phyloP scores from a whole-genome alignment of 2,888 invertebrate genomes.

The Diplolepis rosae region DNA sequence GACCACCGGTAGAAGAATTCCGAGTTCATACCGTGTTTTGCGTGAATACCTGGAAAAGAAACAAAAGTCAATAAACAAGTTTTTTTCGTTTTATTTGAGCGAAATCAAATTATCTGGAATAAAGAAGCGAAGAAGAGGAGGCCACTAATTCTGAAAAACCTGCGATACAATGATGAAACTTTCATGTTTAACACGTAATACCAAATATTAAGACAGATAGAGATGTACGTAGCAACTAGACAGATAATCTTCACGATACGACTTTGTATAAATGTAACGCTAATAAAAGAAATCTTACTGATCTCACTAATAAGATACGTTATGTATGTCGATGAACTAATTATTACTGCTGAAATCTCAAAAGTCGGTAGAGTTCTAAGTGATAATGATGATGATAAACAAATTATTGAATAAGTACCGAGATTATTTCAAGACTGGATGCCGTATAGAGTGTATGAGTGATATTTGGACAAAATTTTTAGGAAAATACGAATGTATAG shows the following conservation, averaged over 20 bases:
- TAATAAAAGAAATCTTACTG: constrained; percentile 68
- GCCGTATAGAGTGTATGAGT: constrained; percentile 61
- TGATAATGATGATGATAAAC: constrained; percentile 34
- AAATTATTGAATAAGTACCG: constrained; percentile 50
- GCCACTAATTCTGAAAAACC: constrained; percentile 31
- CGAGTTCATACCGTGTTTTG: constrained; percentile 57
- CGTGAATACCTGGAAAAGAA: constrained; percentile 66
- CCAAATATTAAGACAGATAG: constrained; percentile 71
- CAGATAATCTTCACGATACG: constrained; percentile 62
- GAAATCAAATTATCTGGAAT: constrained; percentile 72
- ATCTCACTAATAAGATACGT: constrained; percentile 64
- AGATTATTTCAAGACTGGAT: constrained; percentile 62
- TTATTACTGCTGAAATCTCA: constrained; percentile 50
- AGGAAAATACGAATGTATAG: constrained; percentile 64
- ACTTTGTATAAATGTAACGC: constrained; percentile 71
- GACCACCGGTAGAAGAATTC: constrained; percentile 52
- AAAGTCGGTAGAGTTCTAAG: constrained; percentile 48
- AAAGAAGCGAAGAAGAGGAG: constrained; percentile 57
- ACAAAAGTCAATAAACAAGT: constrained; percentile 70
- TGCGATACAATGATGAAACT: constrained; percentile 40
- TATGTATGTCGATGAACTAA: constrained; percentile 32
- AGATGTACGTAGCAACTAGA: constrained; percentile 63
- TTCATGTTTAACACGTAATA: constrained; percentile 57
- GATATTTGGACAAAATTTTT: constrained; percentile 58
- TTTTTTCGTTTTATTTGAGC: constrained; percentile 71